Evolutionary conservation across 1,140 invertebrate species (phyloP), one percentile per base, ranked within the genome.

Genomic region (Arion vulgaris): DNA sequence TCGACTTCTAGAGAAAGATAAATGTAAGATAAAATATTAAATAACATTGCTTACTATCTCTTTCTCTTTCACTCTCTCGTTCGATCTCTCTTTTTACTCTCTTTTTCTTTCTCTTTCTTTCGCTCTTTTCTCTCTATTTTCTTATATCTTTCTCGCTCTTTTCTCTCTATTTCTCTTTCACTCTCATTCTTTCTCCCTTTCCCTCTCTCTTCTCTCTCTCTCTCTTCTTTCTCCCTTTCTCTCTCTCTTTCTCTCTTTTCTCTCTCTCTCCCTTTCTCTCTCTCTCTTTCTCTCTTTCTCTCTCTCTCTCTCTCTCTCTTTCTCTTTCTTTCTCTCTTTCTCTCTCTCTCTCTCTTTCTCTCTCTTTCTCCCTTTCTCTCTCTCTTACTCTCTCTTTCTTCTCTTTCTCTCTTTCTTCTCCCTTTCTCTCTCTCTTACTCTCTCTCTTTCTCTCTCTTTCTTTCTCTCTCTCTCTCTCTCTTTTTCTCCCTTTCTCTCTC

Each of bases 1-100:
- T 19, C 89, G 80, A 23, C 86, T 77, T 51, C 90, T 90, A 7
- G 4, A 23, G 19, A 57, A 57, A 26, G 19, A 26, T 15, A 26
- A 19, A n/a, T n/a, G n/a, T n/a, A n/a, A n/a, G n/a, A n/a, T n/a
- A n/a, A n/a, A n/a, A n/a, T n/a, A n/a, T n/a, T n/a, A n/a, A n/a
- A n/a, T n/a, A n/a, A n/a, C n/a, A n/a, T 69, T 36, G n/a, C 13
- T 69, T 69, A 28, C 66, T 36, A 11, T 39, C 32, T 34, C 62
- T 23, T 28, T 73, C 71, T 73, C 28, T 73, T 5, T 39, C 71
- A 13, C 41, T 45, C 41, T 15, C 15, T 45, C 41, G 5, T 45
- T 15, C 15, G 5, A 5, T 45, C 41, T 45, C 9, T 73, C 71
- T 26, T 38, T 23, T 39, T 73, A 9, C 23, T 38, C 38, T 38